A percentile compares a stretch with the other conserved stretches of the same genome.
Evolutionary conservation across 2,797 vertebrate genomes (phyloP).

Genomic region (Sebastiscus tertius): DNA sequence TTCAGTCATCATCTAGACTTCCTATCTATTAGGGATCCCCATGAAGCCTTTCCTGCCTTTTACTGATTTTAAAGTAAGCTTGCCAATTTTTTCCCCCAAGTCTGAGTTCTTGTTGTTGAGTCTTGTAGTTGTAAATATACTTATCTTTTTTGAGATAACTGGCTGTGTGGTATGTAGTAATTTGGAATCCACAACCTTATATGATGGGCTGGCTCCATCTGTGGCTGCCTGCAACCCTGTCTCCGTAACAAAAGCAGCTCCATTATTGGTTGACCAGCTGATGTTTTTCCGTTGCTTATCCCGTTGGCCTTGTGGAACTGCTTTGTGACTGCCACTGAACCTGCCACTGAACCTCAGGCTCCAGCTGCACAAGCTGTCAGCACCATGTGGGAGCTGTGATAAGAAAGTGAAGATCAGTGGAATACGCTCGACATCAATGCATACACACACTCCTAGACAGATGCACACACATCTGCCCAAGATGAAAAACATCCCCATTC

Average conservation of each 20-base stretch:
- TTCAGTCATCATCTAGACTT: neutral
- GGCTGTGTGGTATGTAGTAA: neutral
- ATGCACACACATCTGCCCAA: conserved; percentile 7
- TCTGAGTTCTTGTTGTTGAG: neutral
- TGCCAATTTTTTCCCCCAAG: neutral
- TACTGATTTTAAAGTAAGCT: neutral
- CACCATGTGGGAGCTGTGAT: neutral
- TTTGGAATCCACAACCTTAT: neutral
- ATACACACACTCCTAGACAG: neutral
- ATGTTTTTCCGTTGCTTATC: neutral
- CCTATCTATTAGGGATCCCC: neutral
- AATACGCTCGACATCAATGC: neutral
- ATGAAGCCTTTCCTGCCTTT: neutral
- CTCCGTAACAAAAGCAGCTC: neutral
- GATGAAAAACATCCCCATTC: neutral
- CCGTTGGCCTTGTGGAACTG: neutral
- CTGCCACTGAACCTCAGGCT: neutral
- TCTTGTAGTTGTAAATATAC: neutral
- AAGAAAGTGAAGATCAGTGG: neutral
- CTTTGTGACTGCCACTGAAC: conserved; percentile 3
- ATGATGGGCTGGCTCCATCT: neutral
- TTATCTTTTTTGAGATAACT: too few species aligned
- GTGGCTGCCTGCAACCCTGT: neutral
- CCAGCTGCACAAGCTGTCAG: neutral
- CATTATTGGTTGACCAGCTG: conserved; percentile 13